These are phyloP conservation scores for Neocloeon triangulifer DNA, from an alignment of 1,140 invertebrate genomes.

Conservation along the genomic window DNA sequence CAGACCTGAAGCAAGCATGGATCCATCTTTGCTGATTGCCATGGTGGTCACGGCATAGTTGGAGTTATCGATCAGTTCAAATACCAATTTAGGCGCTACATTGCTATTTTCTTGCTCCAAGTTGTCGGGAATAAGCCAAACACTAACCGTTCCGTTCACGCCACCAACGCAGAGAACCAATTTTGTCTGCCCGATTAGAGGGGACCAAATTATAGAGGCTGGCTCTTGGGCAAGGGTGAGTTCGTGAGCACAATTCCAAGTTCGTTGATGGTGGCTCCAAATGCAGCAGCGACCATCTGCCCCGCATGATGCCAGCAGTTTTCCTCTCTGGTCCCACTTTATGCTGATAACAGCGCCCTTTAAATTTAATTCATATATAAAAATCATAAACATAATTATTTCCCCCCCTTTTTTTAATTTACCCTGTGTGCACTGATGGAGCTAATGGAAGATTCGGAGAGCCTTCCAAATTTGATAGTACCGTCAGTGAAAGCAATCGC, in stretches of 20 bases:
- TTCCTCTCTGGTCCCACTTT: conserved; percentile 26
- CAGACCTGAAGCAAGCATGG: conserved; percentile 26
- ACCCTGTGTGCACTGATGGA: conserved; percentile 25
- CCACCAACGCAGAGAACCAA: conserved; percentile 22
- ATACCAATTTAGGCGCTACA: conserved; percentile 14
- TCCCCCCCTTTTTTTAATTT: no score
- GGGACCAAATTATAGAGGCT: conserved; percentile 22
- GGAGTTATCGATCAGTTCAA: conserved; percentile 26
- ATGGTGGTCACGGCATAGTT: conserved; percentile 25
- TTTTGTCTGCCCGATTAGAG: conserved; percentile 16
- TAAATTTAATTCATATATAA: background rate
- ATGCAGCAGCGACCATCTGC: conserved; percentile 21
- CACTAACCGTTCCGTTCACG: conserved; percentile 23
- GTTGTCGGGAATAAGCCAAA: conserved; percentile 24
- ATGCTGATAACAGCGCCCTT: conserved; percentile 18
- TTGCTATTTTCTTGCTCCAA: conserved; percentile 10
- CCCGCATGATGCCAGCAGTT: conserved; percentile 24
- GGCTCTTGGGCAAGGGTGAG: conserved; percentile 19
- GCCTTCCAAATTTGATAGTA: conserved; percentile 23
- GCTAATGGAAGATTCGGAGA: no score
- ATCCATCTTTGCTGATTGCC: conserved; percentile 22
- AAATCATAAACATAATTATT: no score
- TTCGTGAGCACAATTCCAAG: conserved; percentile 16
- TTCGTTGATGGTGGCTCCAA: conserved; percentile 20
- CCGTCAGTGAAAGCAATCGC: conserved; percentile 30